A percentile compares a stretch with the other conserved stretches of the same genome.
phyloP scores from a whole-genome alignment of 2,888 invertebrate species.

The Atherix ibis region DNA sequence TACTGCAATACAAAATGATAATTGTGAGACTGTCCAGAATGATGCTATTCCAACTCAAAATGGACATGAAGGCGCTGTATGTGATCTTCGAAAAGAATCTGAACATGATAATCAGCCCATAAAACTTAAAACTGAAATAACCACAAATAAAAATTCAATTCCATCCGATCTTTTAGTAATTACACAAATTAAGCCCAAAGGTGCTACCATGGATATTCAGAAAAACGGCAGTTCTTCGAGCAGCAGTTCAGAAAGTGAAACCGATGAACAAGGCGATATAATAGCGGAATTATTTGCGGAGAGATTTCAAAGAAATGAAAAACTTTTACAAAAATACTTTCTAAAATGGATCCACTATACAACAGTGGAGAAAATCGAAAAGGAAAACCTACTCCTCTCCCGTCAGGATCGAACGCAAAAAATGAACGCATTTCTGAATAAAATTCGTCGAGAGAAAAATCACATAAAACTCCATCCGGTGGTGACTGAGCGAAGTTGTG shows the following conservation, averaged over 20 bases:
- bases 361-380: slow-evolving; percentile 26
- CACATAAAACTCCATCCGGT: too few relatives aligned
- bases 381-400: slow-evolving; percentile 18
- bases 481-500: neutral
- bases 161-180: slow-evolving; percentile 2
- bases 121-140: slow-evolving; percentile 4
- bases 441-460: slow-evolving; percentile 27
- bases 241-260: slow-evolving; percentile 11
- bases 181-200: slow-evolving; percentile 6
- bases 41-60: too few relatives aligned
- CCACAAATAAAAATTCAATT: slow-evolving; percentile 3
- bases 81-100: too few relatives aligned
- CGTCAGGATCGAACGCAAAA: slow-evolving; percentile 22
- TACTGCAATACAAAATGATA: too few relatives aligned
- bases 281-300: slow-evolving; percentile 22
- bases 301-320: slow-evolving; percentile 9
- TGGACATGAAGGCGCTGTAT: too few relatives aligned
- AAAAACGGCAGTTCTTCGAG: too few relatives aligned
- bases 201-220: too few relatives aligned
- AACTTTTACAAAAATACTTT: slow-evolving; percentile 23
- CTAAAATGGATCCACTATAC: slow-evolving; percentile 29
- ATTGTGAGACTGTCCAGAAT: too few relatives aligned
- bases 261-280: slow-evolving; percentile 21
- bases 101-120: too few relatives aligned
- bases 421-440: slow-evolving; percentile 28